Base-by-base conservation (phyloP, 2,888 invertebrate genomes). In the Cryptops parisi region DNA sequence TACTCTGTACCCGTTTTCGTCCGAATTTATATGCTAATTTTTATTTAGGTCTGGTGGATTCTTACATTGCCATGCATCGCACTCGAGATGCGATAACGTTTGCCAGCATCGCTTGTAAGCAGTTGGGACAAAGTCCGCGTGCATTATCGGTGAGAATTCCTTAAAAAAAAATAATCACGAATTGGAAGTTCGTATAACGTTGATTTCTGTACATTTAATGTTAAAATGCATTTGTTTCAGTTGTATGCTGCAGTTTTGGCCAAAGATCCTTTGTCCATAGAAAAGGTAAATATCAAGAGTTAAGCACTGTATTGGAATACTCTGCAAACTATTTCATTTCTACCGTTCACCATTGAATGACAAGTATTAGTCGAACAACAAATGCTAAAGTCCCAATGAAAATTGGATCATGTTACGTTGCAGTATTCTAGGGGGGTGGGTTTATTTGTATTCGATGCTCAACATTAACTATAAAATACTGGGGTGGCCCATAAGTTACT, bases 221-320 rank as follows among this genome's bases (percentile, higher is more conserved):
- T 17, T n/a, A 22, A 45, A 45, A 45, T 25, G 24, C 38, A 12
- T 12, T n/a, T n/a, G 9, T 33, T 45, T 3, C 45, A 84, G 84
- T 71, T 86, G 58, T 82, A 84, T 64, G 84, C 83, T 0, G 78
- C 79, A 52, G 82, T 83, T 0, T 67, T 85, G 48, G 74, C 81
- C 60, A 79, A 80, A 63, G 83, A 83, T 68, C 64, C 67, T 12
- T 58, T 61, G n/a, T 64, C 63, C 23, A 58, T 64, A 25, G 61
- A 64, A 50, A 69, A 68, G 62, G 68, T 68, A 59, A 54, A 51
- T 15, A 9, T 33, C 15, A 33, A 33, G 6, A n/a, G n/a, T n/a
- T n/a, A n/a, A n/a, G n/a, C n/a, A n/a, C n/a, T n/a, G n/a, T n/a
- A n/a, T n/a, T n/a, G n/a, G n/a, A n/a, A n/a, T n/a, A n/a, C n/a